Evolutionary conservation across 2,888 invertebrate genomes (phyloP).

Genomic region (Quadroppia sp.): DNA sequence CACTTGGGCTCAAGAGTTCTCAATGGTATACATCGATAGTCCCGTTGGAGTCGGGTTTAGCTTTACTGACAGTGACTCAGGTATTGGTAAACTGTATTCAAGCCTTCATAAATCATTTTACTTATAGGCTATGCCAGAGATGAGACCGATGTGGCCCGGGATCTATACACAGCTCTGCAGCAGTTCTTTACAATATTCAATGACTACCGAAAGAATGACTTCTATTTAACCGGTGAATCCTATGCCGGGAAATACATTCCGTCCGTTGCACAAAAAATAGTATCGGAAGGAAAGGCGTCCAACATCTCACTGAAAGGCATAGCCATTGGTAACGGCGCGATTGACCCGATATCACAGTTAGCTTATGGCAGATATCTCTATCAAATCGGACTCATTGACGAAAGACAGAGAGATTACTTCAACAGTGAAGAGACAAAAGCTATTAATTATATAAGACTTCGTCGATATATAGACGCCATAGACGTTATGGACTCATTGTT

Average conservation of each 20-base stretch:
- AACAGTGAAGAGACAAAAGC: conserved; percentile 46
- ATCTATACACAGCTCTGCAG: conserved; percentile 65
- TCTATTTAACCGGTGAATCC: conserved; percentile 81
- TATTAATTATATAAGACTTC: conserved; percentile 45
- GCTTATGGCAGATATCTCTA: conserved; percentile 55
- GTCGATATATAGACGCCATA: conserved; percentile 46
- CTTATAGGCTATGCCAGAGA: conserved; percentile 70
- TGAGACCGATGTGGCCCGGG: no score
- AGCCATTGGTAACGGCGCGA: conserved; percentile 50
- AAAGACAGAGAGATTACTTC: conserved; percentile 50
- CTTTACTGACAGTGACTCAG: conserved; percentile 67
- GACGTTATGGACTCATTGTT: conserved; percentile 64
- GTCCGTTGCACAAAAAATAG: conserved; percentile 68
- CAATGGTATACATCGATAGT: conserved; percentile 83
- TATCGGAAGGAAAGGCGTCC: conserved; percentile 62
- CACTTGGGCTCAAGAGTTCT: conserved; percentile 73
- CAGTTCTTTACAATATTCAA: conserved; percentile 83
- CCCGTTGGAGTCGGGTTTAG: conserved; percentile 90
- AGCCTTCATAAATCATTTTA: not conserved
- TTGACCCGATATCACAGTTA: conserved; percentile 50
- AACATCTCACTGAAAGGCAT: conserved; percentile 63
- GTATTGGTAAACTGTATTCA: not conserved
- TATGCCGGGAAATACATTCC: no score
- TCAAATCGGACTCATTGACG: no score
- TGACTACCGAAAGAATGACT: conserved; percentile 67